These are phyloP conservation scores for Festucalex cinctus DNA, from an alignment of 2,113 vertebrate species.

Conservation along the genomic window DNA sequence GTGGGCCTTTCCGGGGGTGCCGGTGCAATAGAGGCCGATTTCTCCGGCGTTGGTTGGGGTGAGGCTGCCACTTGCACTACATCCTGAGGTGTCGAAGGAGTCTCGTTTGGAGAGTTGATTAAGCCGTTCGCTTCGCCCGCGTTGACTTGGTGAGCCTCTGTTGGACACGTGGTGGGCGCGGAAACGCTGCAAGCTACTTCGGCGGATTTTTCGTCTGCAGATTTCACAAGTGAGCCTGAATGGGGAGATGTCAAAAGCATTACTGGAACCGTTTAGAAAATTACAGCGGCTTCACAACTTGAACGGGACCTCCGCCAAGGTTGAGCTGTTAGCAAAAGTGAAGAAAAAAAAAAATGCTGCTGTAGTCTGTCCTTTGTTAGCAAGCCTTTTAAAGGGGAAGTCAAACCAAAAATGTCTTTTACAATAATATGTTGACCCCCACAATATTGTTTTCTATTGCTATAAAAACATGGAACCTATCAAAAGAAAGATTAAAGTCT, in stretches of 20 bases:
- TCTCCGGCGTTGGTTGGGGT: constrained; percentile 22
- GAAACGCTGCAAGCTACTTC: constrained; percentile 25
- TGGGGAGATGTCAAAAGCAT: constrained; percentile 12
- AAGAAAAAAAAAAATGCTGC: not conserved
- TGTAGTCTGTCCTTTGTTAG: not conserved
- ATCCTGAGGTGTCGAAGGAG: constrained; percentile 2
- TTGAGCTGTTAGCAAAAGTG: not conserved
- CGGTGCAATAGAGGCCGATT: not conserved
- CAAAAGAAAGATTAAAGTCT: too few species aligned
- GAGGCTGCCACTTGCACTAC: constrained; percentile 9
- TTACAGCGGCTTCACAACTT: not conserved
- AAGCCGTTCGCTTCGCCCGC: constrained; percentile 40
- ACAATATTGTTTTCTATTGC: too few species aligned
- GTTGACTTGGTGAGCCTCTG: constrained; percentile 34
- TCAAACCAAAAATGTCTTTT: too few species aligned
- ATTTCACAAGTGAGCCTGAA: constrained; percentile 67
- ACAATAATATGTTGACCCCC: too few species aligned
- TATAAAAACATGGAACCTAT: too few species aligned
- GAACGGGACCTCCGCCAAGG: not conserved
- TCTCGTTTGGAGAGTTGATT: constrained; percentile 34
- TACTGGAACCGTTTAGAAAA: not conserved
- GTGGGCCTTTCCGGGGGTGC: constrained; percentile 16
- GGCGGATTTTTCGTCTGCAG: constrained; percentile 57
- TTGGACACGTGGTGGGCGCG: constrained; percentile 28
- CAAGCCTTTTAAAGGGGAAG: too few species aligned